Percentiles rank a stretch among this genome's conserved stretches.
Evolutionary conservation across 2,113 vertebrate genomes (phyloP).

Genomic region (Acanthochromis polyacanthus): DNA sequence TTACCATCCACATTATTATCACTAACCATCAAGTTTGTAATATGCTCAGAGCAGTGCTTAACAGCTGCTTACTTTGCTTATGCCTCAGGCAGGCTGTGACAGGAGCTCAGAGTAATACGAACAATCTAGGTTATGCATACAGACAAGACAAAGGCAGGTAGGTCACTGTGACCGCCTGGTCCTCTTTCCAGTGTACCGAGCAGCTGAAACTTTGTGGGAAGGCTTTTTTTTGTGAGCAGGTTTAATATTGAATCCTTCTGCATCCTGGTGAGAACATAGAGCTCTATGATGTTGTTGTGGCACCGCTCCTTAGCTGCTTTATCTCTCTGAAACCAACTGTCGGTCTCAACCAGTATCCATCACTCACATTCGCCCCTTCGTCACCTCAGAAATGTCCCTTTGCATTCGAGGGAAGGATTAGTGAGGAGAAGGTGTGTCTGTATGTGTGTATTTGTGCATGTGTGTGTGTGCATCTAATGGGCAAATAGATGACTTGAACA

Average conservation of each 20-base stretch:
- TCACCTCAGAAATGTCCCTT: constrained; percentile 55
- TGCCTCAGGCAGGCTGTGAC: neutral
- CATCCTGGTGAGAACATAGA: constrained; percentile 22
- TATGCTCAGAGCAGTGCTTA: constrained; percentile 14
- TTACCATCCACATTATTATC: neutral
- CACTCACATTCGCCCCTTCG: constrained; percentile 49
- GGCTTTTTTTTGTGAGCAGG: constrained; percentile 13
- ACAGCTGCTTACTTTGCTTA: neutral
- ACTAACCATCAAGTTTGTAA: neutral
- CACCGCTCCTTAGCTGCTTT: constrained; percentile 21
- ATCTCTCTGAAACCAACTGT: constrained; percentile 36
- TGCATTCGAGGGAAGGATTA: constrained; percentile 45
- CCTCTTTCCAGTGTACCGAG: constrained; percentile 1
- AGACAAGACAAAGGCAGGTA: constrained; percentile 9
- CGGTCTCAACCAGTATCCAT: constrained; percentile 56
- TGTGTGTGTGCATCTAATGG: neutral
- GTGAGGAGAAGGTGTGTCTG: constrained; percentile 10
- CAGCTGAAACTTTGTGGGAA: constrained; percentile 23
- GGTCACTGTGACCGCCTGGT: constrained; percentile 6
- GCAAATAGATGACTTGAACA: neutral
- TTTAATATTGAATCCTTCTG: constrained; percentile 38
- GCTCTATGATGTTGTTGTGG: constrained; percentile 33
- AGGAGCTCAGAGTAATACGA: neutral
- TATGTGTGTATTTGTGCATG: neutral
- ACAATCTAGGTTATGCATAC: constrained; percentile 14